A percentile compares a stretch with the other conserved stretches of the same genome.
phyloP scores from a whole-genome alignment of 2,797 vertebrate species.

The Lindbergichthys nudifrons region DNA sequence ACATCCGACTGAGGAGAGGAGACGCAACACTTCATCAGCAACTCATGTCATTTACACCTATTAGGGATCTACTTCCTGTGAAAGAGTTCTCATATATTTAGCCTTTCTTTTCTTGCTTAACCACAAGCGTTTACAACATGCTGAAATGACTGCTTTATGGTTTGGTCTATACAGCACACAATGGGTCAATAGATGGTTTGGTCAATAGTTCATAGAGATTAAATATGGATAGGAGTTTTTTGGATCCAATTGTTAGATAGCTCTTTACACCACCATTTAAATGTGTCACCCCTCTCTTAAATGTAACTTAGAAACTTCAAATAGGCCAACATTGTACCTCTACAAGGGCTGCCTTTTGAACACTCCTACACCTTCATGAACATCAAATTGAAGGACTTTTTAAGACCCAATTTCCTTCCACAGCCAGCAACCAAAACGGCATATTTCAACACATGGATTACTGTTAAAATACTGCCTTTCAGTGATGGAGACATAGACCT shows the following conservation, averaged over 20 bases:
- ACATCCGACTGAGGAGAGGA: slow-evolving; percentile 83
- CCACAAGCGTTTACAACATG: background rate
- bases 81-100: background rate
- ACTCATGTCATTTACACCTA: background rate
- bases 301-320: background rate
- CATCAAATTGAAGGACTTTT: too few species aligned
- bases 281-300: background rate
- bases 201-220: too few species aligned
- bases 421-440: too few species aligned
- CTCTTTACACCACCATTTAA: background rate
- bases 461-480: too few species aligned
- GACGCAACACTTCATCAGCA: background rate
- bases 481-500: too few species aligned
- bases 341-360: background rate
- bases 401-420: too few species aligned
- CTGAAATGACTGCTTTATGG: background rate
- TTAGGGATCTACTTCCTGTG: background rate
- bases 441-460: too few species aligned
- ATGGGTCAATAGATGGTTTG: background rate
- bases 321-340: background rate
- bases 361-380: too few species aligned
- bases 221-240: background rate
- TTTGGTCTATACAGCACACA: background rate
- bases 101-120: background rate
- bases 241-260: background rate